Conservation (phyloP, 2,113 vertebrate species). For the Prunella himalayana region DNA sequence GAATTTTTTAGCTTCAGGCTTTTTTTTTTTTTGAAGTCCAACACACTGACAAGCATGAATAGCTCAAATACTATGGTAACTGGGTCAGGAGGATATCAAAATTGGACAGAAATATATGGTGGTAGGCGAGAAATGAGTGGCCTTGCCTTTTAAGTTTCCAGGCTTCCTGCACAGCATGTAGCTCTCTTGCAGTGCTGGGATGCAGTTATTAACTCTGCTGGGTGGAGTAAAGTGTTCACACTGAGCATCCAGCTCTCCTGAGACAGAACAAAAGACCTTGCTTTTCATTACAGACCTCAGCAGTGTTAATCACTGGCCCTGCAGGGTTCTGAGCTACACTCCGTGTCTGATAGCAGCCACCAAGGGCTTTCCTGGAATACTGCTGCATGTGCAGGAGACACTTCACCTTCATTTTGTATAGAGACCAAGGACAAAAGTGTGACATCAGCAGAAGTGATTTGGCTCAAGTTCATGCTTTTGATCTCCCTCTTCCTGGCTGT, state of each 20-base stretch:
- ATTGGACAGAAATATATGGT: not conserved
- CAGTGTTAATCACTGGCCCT: not conserved
- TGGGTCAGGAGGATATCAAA: not conserved
- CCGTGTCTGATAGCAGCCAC: rapidly evolving
- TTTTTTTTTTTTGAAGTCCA: not conserved
- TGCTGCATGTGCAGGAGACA: not conserved
- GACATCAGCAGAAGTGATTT: not conserved
- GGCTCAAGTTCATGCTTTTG: not conserved
- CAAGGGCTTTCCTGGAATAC: not conserved
- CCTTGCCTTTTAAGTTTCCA: not conserved
- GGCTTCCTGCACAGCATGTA: not conserved
- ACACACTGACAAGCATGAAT: not conserved
- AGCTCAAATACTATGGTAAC: not conserved
- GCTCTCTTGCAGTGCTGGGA: not conserved
- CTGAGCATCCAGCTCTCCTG: not conserved
- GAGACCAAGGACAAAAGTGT: not conserved
- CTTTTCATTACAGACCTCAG: not conserved
- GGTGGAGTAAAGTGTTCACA: not conserved
- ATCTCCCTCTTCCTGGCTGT: not conserved
- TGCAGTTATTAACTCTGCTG: not conserved
- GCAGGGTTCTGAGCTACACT: not conserved
- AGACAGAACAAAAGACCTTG: not conserved
- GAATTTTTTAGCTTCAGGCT: not conserved
- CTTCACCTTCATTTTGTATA: not conserved
- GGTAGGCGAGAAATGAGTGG: not conserved